Conservation (phyloP, 2,113 vertebrate genomes). For the Eubucco bourcierii region DNA sequence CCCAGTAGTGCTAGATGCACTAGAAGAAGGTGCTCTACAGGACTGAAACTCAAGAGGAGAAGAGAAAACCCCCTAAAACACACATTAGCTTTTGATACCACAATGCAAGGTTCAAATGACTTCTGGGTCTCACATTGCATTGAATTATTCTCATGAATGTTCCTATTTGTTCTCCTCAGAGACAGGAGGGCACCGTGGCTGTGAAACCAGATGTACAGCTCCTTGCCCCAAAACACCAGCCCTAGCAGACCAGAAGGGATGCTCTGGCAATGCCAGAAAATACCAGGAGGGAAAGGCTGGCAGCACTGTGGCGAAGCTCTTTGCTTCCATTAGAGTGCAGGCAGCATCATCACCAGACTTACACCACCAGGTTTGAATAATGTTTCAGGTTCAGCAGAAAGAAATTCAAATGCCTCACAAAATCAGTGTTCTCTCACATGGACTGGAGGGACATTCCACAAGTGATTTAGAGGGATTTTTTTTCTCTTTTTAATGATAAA, state of each 20-base stretch:
- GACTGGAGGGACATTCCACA: not conserved
- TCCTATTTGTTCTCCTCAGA: not conserved
- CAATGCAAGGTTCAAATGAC: not conserved
- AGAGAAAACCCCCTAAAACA: not conserved
- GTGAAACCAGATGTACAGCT: not conserved
- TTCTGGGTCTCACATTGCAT: not conserved
- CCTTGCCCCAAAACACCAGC: not conserved
- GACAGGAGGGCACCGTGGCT: not conserved
- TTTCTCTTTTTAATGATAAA: not conserved
- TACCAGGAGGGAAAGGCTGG: not conserved
- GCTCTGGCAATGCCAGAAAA: not conserved
- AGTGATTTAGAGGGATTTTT: not conserved
- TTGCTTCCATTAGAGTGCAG: not conserved
- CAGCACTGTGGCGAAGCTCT: not conserved
- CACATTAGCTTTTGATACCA: not conserved
- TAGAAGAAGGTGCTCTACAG: not conserved
- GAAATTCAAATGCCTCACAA: not conserved
- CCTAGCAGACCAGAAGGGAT: not conserved
- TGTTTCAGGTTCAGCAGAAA: not conserved
- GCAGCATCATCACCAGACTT: not conserved
- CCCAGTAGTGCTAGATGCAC: too few species aligned
- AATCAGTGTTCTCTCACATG: not conserved
- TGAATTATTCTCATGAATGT: not conserved
- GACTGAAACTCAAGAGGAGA: not conserved
- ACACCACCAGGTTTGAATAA: not conserved